Evolutionary conservation across 1,140 invertebrate species (phyloP), one percentile per base, ranked within the genome.

Genomic region (Oryzaephilus surinamensis): DNA sequence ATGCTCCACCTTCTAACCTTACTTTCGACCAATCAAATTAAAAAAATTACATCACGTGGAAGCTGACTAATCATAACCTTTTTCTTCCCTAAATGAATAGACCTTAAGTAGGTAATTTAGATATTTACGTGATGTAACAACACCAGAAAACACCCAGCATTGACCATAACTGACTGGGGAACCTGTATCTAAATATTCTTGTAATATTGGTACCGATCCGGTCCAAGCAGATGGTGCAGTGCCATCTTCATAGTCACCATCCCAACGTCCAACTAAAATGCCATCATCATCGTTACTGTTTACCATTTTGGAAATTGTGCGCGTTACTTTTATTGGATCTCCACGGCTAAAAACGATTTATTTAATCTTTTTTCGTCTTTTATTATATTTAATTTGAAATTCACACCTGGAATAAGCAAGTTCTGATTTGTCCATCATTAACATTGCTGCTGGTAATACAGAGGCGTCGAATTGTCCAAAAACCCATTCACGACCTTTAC

Each of bases 141-240:
- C 70, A 11, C 77, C 81, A 27, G 79, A 73, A 52, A 84, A 85
- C 0, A 84, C 80, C 80, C 80, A 86, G 55, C 81, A 86, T 52
- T 85, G 82, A 2, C 79, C 81, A 54, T 77, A 86, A 14, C 71
- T 72, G 8, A 84, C 81, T 6, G 75, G 65, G 39, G 64, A 54
- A 52, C 71, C 63, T 0, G 65, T 73, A 36, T 70, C 65, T 31
- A 77, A 60, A 56, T 70, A 81, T 46, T 79, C 56, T 32, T 73
- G 65, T 6, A 81, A 51, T 46, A 81, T 81, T 7, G 69, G 66
- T 2, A 74, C 67, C 26, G 71, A 75, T 10, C 77, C 79, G 17
- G 71, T 77, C 79, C 79, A 81, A 14, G 71, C 67, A 2, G 70
- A 69, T 0, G 78, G 78, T 0, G 76, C 65, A 1, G 69, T 74